A percentile compares a stretch with the other conserved stretches of the same genome.
Conservation (phyloP, 2,888 invertebrate genomes). For the Perithous albicinctus region DNA sequence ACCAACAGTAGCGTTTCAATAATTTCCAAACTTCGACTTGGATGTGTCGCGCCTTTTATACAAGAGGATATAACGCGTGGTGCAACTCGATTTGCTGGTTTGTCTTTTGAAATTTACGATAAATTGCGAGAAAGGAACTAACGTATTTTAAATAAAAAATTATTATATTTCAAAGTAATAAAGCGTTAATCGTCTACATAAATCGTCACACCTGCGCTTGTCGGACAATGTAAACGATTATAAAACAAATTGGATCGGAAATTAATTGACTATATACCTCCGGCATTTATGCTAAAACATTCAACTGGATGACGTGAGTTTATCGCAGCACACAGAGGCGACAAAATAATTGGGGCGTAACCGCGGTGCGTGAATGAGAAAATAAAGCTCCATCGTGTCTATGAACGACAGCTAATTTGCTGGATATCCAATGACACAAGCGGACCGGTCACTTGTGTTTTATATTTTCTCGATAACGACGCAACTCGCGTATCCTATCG, state of each 20-base stretch:
- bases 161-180: too few relatives aligned
- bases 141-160: constrained; percentile 6
- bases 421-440: constrained; percentile 49
- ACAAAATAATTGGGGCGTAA: constrained; percentile 58
- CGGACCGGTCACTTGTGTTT: constrained; percentile 28
- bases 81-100: too few relatives aligned
- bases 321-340: constrained; percentile 25
- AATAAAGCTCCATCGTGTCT: constrained; percentile 32
- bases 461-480: too few relatives aligned
- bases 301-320: constrained; percentile 26
- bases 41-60: too few relatives aligned
- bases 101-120: too few relatives aligned
- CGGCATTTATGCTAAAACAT: constrained; percentile 23
- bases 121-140: too few relatives aligned
- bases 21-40: too few relatives aligned
- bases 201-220: constrained; percentile 1
- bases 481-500: too few relatives aligned
- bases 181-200: too few relatives aligned
- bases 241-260: constrained; percentile 32
- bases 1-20: too few relatives aligned
- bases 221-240: constrained; percentile 37
- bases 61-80: too few relatives aligned
- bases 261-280: constrained; percentile 36
- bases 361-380: constrained; percentile 34
- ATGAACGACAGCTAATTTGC: constrained; percentile 56